Conservation (phyloP, 1,140 invertebrate species). For the Chlorops oryzae region DNA sequence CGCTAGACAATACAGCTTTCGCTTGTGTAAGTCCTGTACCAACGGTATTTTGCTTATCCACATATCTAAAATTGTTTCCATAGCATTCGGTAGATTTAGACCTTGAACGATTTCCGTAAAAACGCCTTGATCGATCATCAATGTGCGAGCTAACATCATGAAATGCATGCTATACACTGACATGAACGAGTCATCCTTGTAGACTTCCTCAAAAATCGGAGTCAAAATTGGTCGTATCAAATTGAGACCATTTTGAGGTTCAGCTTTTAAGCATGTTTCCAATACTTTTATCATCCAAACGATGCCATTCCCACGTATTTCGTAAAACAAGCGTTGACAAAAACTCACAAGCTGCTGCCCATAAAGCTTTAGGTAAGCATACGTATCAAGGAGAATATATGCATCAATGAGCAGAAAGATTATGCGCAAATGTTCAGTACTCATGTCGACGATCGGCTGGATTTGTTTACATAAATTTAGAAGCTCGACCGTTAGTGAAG, state of each 20-base stretch:
- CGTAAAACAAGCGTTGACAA: slow-evolving; percentile 64
- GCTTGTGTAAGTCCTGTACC: slow-evolving; percentile 69
- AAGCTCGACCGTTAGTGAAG: slow-evolving; percentile 56
- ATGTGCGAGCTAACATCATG: slow-evolving; percentile 67
- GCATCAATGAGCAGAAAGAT: slow-evolving; percentile 76
- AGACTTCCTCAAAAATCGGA: slow-evolving; percentile 59
- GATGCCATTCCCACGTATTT: slow-evolving; percentile 74
- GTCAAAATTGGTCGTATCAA: slow-evolving; percentile 61
- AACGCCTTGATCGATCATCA: slow-evolving; percentile 66
- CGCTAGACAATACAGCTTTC: slow-evolving; percentile 77
- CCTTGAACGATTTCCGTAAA: slow-evolving; percentile 62
- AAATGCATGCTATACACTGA: slow-evolving; percentile 71
- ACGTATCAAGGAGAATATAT: slow-evolving; percentile 75
- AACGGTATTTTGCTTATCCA: slow-evolving; percentile 76
- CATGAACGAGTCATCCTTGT: slow-evolving; percentile 61
- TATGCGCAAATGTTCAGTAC: slow-evolving; percentile 70
- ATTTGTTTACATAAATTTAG: slow-evolving; percentile 72
- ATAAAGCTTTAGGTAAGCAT: slow-evolving; percentile 68
- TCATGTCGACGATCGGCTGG: slow-evolving; percentile 69
- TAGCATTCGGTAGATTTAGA: slow-evolving; percentile 54
- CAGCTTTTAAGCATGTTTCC: slow-evolving; percentile 63
- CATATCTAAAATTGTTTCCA: slow-evolving; percentile 64
- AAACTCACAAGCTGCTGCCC: slow-evolving; percentile 62
- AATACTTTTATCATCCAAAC: slow-evolving; percentile 66
- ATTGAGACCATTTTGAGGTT: slow-evolving; percentile 57